These are phyloP conservation scores for Rhagonycha lutea DNA, from an alignment of 2,888 invertebrate genomes.

Conservation along the genomic window DNA sequence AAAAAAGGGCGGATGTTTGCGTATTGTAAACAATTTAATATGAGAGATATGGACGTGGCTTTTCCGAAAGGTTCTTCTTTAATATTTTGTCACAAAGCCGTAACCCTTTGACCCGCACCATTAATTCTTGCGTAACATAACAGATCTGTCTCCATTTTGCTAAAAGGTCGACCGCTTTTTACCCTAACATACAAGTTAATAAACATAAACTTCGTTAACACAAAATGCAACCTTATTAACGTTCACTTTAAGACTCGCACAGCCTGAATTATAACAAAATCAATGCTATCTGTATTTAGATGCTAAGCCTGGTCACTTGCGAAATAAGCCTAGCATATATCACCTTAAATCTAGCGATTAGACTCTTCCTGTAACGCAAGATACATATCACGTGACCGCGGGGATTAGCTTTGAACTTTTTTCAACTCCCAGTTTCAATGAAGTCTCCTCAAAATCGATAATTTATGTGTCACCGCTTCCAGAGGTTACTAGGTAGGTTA, in stretches of 20 bases:
- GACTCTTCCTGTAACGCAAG: conserved; percentile 20
- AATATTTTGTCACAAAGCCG: conserved; percentile 22
- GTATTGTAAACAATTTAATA: background rate
- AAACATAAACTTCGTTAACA: conserved; percentile 12
- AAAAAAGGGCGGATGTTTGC: background rate
- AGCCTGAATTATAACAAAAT: conserved; percentile 20
- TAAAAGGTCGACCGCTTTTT: conserved; percentile 30
- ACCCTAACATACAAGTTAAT: conserved; percentile 24
- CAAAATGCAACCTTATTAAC: conserved; percentile 11
- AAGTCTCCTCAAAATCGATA: background rate
- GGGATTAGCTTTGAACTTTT: conserved; percentile 24
- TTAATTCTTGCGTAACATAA: conserved; percentile 23
- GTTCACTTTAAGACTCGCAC: conserved; percentile 2
- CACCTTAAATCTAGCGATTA: conserved; percentile 33
- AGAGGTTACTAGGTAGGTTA: background rate
- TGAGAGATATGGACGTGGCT: conserved; percentile 8
- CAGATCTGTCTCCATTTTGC: conserved; percentile 28
- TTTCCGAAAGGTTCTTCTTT: conserved; percentile 8
- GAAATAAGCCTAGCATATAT: conserved; percentile 30
- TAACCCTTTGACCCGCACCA: conserved; percentile 20
- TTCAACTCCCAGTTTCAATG: conserved; percentile 1
- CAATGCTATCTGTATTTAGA: conserved; percentile 30
- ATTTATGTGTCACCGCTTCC: background rate
- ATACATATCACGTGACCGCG: conserved; percentile 24
- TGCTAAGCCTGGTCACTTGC: conserved; percentile 30